Conservation (phyloP, 2,797 vertebrate genomes). For the Hoplostethus atlanticus region DNA sequence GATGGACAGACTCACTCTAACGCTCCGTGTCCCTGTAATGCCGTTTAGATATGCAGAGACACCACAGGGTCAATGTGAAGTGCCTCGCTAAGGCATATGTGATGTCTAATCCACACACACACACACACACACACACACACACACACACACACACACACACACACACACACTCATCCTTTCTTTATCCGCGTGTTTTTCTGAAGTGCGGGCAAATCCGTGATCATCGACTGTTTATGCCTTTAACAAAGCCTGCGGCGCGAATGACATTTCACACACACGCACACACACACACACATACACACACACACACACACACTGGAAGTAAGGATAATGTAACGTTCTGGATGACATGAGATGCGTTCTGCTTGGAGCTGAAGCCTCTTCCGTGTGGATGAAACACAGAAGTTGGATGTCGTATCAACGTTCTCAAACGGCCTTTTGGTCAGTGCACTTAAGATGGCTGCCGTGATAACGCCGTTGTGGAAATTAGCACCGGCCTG, state of each 20-base stretch:
- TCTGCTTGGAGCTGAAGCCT: constrained; percentile 30
- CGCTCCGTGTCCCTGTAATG: constrained; percentile 59
- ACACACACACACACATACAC: constrained; percentile 15
- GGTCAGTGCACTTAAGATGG: not conserved
- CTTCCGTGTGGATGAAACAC: not conserved
- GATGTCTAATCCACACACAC: constrained; percentile 29
- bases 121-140: not conserved
- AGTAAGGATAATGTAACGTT: not conserved
- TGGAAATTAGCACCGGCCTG: no score
- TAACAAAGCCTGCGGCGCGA: constrained; percentile 56
- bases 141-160: constrained; percentile 21
- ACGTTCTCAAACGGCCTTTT: not conserved
- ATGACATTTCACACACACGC: constrained; percentile 55
- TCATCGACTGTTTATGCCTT: constrained; percentile 75
- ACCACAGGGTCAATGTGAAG: constrained; percentile 72
- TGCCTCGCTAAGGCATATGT: constrained; percentile 46
- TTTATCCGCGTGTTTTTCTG: constrained; percentile 64
- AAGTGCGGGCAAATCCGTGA: constrained; percentile 78
- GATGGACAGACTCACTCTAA: constrained; percentile 14
- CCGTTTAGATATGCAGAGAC: constrained; percentile 73
- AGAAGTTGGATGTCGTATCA: constrained; percentile 3
- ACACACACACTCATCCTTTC: constrained; percentile 63
- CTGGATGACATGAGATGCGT: constrained; percentile 54
- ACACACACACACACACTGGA: not conserved
- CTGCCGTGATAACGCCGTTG: no score